Evolutionary conservation across 2,113 vertebrate genomes (phyloP).

Genomic region (Sphaerodactylus townsendi): DNA sequence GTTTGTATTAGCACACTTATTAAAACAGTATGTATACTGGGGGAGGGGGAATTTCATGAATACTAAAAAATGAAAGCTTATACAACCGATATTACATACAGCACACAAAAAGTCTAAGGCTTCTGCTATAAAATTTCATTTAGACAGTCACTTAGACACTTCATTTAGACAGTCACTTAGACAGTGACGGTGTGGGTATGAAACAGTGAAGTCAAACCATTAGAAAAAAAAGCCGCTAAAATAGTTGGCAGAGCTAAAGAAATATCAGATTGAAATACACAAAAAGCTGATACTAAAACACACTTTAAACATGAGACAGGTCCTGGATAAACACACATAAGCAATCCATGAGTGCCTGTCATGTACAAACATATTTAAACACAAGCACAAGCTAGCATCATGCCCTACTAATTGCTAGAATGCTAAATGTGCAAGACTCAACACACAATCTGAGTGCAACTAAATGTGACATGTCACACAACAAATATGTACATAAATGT

Average conservation of each 20-base stretch:
- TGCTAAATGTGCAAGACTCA: not conserved
- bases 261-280: constrained; percentile 19
- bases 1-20: not conserved
- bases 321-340: not conserved
- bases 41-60: not conserved
- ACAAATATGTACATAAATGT: not conserved
- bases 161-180: not conserved
- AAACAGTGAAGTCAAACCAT: constrained; percentile 14
- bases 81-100: not conserved
- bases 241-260: constrained; percentile 12
- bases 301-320: not conserved
- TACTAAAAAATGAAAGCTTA: not conserved
- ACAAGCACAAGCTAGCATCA: not conserved
- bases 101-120: not conserved
- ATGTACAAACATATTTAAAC: not conserved
- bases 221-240: constrained; percentile 14
- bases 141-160: too few species aligned
- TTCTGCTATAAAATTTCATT: constrained; percentile 6
- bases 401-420: not conserved
- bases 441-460: not conserved
- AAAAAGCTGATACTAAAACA: constrained; percentile 28
- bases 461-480: not conserved
- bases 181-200: too few species aligned
- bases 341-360: not conserved
- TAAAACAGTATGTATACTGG: not conserved